phyloP scores from a whole-genome alignment of 2,113 vertebrate genomes.

The Tricholaema leucomelas region DNA sequence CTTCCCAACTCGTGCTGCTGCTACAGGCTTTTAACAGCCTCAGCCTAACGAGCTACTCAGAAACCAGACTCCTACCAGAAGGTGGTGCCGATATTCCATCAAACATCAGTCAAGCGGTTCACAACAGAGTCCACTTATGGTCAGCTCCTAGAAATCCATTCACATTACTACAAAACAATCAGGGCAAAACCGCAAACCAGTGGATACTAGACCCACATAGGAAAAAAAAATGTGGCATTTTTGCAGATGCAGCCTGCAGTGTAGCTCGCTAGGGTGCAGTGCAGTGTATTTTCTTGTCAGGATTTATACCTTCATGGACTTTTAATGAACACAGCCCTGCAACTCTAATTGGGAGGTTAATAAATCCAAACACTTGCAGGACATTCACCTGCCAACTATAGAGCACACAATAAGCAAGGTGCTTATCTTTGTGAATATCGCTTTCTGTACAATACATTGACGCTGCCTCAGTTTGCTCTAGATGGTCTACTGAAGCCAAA shows the following conservation, averaged over 20 bases:
- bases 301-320: background rate
- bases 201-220: background rate
- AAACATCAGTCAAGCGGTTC: background rate
- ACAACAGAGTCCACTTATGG: accelerated
- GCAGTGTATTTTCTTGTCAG: background rate
- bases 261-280: background rate
- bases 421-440: background rate
- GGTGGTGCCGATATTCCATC: constrained; percentile 17
- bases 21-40: accelerated
- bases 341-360: background rate
- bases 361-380: background rate
- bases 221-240: background rate
- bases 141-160: background rate
- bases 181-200: background rate
- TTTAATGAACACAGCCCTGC: background rate
- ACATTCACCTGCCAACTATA: background rate
- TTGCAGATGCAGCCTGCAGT: background rate
- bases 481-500: background rate
- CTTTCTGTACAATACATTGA: background rate
- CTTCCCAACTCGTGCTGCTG: background rate
- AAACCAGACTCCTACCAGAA: background rate
- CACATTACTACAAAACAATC: accelerated
- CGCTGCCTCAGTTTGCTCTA: background rate
- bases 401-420: background rate
- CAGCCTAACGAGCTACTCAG: background rate